Base-by-base conservation (phyloP, 1,140 invertebrate species). In the Anastatus disparis region DNA sequence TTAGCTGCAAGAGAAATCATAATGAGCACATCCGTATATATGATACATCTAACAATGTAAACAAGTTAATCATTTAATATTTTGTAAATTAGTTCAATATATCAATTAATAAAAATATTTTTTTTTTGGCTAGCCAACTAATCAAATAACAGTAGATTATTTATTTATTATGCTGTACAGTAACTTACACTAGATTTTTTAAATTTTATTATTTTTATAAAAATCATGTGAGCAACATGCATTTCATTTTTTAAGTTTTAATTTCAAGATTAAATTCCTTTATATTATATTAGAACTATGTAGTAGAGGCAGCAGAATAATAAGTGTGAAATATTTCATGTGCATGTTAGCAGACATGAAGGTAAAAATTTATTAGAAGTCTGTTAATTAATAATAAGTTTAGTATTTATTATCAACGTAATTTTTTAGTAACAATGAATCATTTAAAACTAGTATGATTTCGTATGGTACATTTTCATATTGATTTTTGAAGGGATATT, bases 381-480 rank as follows among this genome's bases (percentile, higher is more conserved):
- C 44, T 44, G 38, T 42, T 66, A 66, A 66, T 64, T 40, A 22
- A 52, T 55, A 13, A 40, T 65, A 2, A n/a, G 52, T 55, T 44
- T 27, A 55, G 8, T 27, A 53, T 48, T 1, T 22, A 9, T 27
- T 20, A 40, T 42, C n/a, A 2, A 50, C 48, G 24, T 24, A 20
- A 56, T 38, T 50, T 20, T 22, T 29, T 31, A 20, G 12, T 24
- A 24, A 29, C 13, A 22, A 24, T 63, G 27, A 63, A 63, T 62
- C 6, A 29, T 29, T 62, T 29, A 29, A 46, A 62, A 27, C 13
- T 10, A 55, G 13, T 55, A 12, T 7, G 15, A n/a, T 3, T 2
- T 15, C 2, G 27, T 13, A 38, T 35, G 20, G 2, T n/a, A n/a
- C n/a, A n/a, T n/a, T n/a, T n/a, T n/a, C n/a, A 38, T 38, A 22